Evolutionary conservation across 2,888 invertebrate species (phyloP), one percentile per base, ranked within the genome.

Genomic region (Hydraecia micacea): DNA sequence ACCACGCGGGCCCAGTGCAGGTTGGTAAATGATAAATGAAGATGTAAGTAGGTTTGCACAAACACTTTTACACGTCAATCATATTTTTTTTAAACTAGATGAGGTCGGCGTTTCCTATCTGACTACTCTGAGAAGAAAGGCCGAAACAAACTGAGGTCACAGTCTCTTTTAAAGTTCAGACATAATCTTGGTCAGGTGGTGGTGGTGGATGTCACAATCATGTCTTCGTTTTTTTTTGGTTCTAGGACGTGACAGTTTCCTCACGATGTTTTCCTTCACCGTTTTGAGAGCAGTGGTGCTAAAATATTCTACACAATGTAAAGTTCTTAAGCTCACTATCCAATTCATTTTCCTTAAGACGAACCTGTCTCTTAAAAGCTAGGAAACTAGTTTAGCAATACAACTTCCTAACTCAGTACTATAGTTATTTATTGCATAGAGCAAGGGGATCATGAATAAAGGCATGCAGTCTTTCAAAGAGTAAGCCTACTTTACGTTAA

Each of bases 401-500:
- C 28, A 49, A 79, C n/a, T 66, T 60, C 13, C 0, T 7, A 36
- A n/a, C 7, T 42, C 21, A 15, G 4, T 60, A 32, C 7, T 28
- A 58, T 52, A 74, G 42, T 67, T 67, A 28, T 81, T 74, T 81
- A 52, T 60, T 28, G 25, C 52, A 49, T 39, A 70, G 21, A 69
- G 72, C 58, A 66, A 36, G 0, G 6, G 36, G 55, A 42, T 70
- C 36, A 15, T 46, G n/a, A 28, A 84, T 73, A 72, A 75, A 80
- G 25, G 8, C 25, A 32, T 69, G 36, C 68, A 69, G 60, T 58
- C 65, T 81, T 69, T 9, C 28, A 66, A 74, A 66, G 86, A 63
- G 25, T 49, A 66, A 58, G 39, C 67, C 71, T 71, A 74, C 74
- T 83, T 62, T 18, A 6, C 66, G 13, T 66, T 81, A 76, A 85